Evolutionary conservation across 2,888 invertebrate species (phyloP), one percentile per base, ranked within the genome.

Genomic region (Ochropleura leucogaster): DNA sequence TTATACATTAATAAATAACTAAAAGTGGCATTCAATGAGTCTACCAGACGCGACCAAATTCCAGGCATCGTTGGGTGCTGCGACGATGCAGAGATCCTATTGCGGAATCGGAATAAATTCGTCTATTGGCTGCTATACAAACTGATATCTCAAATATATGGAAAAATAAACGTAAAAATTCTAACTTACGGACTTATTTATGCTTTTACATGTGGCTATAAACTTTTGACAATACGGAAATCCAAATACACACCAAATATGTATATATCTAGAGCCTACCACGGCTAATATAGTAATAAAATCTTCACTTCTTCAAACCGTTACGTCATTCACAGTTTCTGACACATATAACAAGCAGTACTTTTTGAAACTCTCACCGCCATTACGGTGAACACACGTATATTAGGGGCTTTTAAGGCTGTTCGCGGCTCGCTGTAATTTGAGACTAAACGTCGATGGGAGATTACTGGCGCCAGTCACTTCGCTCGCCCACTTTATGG

Each of bases 361-460:
- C 87, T 81, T 83, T n/a, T 72, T 78, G 76, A 68, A 72, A 75
- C 55, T 75, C 49, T 57, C 71, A 74, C 77, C 68, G 60, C 73
- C 67, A 84, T 84, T 82, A 86, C n/a, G 55, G 65, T 9, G 69
- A 72, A 72, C 87, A 85, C 70, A 83, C 74, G 71, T 80, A 64
- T 83, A 80, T 82, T 73, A 82, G 68, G 69, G 79, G 77, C 86
- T 87, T 87, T 86, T 82, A 85, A 83, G 81, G 70, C 73, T 66
- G 68, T 65, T 73, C 73, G 53, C 82, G 51, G 53, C 20, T 68
- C 72, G 62, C 77, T 42, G 83, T 87, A 83, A 86, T 86, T 87
- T 86, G 85, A 74, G 65, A 70, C 74, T 82, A 83, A 80, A 86
- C 80, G 80, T 71, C 80, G 77, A 86, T 78, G 71, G 79, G 64